Percentiles rank a stretch among this genome's conserved stretches.
phyloP scores from a whole-genome alignment of 2,113 vertebrate species.

The Maccullochella peelii region DNA sequence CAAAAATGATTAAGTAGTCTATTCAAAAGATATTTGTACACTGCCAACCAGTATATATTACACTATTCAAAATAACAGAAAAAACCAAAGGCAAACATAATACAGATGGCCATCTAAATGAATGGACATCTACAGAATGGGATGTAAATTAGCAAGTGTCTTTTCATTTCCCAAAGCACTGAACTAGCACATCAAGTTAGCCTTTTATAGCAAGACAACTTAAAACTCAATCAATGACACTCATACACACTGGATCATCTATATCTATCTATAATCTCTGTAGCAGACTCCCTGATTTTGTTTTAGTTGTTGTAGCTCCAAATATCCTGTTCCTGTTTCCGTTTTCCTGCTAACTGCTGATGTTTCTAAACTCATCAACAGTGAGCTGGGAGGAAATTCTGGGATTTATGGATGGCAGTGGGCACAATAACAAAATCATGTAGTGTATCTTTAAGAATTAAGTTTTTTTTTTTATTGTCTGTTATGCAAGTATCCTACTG shows the following conservation, averaged over 20 bases:
- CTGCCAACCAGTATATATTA: constrained; percentile 6
- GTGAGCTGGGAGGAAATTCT: constrained; percentile 7
- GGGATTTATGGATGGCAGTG: neutral
- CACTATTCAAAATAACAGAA: neutral
- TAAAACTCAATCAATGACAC: constrained; percentile 24
- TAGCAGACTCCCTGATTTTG: constrained; percentile 24
- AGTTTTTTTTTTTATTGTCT: constrained; percentile 31
- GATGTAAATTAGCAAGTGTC: constrained; percentile 13
- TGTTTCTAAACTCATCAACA: constrained; percentile 30
- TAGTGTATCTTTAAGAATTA: constrained; percentile 60
- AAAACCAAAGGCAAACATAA: neutral
- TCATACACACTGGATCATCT: constrained; percentile 24
- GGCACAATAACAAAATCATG: constrained; percentile 43
- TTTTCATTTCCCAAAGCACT: constrained; percentile 31
- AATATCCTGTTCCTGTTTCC: constrained; percentile 34
- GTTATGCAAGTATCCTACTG: constrained; percentile 61
- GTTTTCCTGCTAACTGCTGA: constrained; percentile 11
- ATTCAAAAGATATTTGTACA: constrained; percentile 5
- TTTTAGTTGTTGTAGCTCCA: constrained; percentile 19
- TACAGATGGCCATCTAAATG: neutral
- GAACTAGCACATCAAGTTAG: neutral
- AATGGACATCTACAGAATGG: neutral
- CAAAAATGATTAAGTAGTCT: constrained; percentile 27
- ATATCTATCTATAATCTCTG: constrained; percentile 36
- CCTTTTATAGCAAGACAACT: constrained; percentile 10